Percentiles rank a stretch among this genome's conserved stretches.
Conservation (phyloP, 37 sponge, comb jelly and placozoan species). For the Crambe crambe region DNA sequence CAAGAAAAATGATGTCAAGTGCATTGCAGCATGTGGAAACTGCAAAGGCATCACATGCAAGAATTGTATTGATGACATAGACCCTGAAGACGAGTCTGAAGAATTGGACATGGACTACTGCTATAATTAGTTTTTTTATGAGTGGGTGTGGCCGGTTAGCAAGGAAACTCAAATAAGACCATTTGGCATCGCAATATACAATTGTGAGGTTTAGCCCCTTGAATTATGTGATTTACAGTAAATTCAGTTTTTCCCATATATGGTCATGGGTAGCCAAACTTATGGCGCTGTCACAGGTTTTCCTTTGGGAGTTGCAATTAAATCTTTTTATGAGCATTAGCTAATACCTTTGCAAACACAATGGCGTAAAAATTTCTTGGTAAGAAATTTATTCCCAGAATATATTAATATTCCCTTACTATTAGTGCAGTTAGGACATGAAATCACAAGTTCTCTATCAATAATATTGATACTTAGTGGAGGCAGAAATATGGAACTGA, state of each 20-base stretch:
- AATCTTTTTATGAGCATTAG: background rate
- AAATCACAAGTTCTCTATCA: no score
- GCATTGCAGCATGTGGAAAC: background rate
- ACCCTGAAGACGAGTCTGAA: background rate
- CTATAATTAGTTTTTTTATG: background rate
- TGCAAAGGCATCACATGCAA: constrained; percentile 6
- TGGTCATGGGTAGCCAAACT: background rate
- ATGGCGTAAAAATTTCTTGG: constrained; percentile 1
- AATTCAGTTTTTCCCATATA: background rate
- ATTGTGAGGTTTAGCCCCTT: no score
- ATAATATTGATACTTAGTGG: no score
- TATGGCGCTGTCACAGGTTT: background rate
- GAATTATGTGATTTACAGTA: background rate
- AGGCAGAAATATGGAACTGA: no score
- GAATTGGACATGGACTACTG: background rate
- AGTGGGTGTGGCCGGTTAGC: no score
- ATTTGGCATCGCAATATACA: no score
- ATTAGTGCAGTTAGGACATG: no score
- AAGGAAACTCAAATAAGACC: no score
- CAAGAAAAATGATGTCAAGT: background rate
- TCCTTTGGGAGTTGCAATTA: background rate
- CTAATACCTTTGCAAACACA: background rate
- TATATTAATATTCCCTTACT: constrained; percentile 2
- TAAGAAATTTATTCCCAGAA: background rate
- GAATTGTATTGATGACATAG: background rate